These are phyloP conservation scores for Phalacrocorax pelagicus DNA, from an alignment of 2,113 vertebrate species.

Conservation along the genomic window DNA sequence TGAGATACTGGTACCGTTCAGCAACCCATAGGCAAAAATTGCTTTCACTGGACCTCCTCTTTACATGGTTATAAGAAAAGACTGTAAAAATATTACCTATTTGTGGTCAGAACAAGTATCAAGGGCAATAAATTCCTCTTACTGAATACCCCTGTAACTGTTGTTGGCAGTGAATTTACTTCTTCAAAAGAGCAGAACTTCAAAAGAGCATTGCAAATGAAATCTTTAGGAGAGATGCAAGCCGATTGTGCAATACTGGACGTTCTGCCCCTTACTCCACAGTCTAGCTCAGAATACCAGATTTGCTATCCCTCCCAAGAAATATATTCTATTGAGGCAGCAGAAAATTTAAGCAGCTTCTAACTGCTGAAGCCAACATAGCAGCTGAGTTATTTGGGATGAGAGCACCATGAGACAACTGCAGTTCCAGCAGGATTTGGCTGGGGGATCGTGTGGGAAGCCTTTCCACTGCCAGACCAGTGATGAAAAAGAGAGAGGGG, in stretches of 20 bases:
- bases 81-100: background rate
- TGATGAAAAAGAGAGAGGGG: background rate
- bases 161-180: background rate
- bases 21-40: background rate
- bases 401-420: background rate
- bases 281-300: background rate
- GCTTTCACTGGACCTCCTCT: background rate
- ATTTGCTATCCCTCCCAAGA: background rate
- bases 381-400: background rate
- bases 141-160: background rate
- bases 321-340: background rate
- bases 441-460: background rate
- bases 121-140: background rate
- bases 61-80: background rate
- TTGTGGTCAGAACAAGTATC: conserved; percentile 1
- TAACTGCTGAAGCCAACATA: background rate
- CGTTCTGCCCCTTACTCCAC: background rate
- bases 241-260: background rate
- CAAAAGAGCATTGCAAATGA: background rate
- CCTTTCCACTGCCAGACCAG: background rate
- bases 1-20: background rate
- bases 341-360: background rate
- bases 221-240: background rate
- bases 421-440: conserved; percentile 13
- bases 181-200: background rate